Evolutionary conservation across 2,797 vertebrate genomes (phyloP).

Genomic region (Antrozous pallidus): DNA sequence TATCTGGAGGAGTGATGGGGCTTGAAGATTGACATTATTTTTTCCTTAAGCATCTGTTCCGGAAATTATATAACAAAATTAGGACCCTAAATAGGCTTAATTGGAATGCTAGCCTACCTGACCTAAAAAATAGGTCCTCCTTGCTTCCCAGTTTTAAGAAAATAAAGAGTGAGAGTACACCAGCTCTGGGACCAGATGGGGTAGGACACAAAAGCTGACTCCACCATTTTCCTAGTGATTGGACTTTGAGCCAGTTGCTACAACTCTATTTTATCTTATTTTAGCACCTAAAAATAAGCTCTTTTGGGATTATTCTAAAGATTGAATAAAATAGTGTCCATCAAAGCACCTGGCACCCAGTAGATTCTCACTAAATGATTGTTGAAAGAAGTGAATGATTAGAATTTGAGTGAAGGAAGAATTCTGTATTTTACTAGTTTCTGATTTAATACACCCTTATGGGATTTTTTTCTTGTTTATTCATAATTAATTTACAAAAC

Average conservation of each 20-base stretch:
- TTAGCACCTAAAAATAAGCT: neutral
- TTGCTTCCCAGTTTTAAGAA: neutral
- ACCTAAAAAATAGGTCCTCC: neutral
- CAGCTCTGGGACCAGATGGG: neutral
- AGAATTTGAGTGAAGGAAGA: neutral
- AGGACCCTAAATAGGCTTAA: neutral
- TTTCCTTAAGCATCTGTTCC: neutral
- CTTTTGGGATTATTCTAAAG: neutral
- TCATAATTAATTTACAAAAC: neutral
- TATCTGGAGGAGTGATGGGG: neutral
- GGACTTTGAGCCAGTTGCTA: neutral
- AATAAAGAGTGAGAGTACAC: rapidly evolving
- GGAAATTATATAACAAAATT: neutral
- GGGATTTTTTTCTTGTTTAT: neutral
- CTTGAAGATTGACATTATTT: neutral
- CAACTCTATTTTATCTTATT: neutral
- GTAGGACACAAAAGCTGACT: neutral
- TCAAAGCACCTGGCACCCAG: neutral
- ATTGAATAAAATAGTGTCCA: neutral
- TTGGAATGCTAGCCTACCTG: neutral
- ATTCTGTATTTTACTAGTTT: neutral
- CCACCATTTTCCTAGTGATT: neutral
- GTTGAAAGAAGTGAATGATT: neutral
- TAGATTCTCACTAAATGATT: neutral
- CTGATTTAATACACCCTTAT: neutral